phyloP scores from a whole-genome alignment of 2,797 vertebrate species.

The Scleropages formosus region DNA sequence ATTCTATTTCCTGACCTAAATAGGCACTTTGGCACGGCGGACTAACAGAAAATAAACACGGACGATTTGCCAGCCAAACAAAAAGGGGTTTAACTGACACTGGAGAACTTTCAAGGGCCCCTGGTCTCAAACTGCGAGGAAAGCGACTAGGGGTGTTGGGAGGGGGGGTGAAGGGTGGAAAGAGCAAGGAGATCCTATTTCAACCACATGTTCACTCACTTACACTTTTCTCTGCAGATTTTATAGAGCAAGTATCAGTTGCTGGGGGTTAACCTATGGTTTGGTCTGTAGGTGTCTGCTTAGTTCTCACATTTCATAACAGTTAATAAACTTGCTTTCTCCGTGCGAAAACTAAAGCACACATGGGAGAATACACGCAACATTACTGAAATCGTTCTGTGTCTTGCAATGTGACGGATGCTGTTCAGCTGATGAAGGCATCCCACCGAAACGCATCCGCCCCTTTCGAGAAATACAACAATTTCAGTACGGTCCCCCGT shows the following conservation, averaged over 20 bases:
- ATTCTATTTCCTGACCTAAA: conserved; percentile 36
- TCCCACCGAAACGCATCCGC: no score
- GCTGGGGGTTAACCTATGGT: not conserved
- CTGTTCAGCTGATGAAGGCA: no score
- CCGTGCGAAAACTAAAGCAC: no score
- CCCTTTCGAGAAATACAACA: no score
- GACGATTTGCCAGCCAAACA: conserved; percentile 30
- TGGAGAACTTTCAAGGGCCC: conserved; percentile 19
- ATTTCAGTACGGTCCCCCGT: no score
- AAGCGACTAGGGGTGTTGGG: not conserved
- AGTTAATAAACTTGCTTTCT: not conserved
- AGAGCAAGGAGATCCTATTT: not conserved
- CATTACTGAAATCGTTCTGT: no score
- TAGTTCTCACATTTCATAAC: not conserved
- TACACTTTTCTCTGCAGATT: conserved; percentile 3
- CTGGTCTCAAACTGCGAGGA: conserved; percentile 16
- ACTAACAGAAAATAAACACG: conserved; percentile 32
- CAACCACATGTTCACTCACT: conserved; percentile 19
- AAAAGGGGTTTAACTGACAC: conserved; percentile 26
- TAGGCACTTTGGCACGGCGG: conserved; percentile 28
- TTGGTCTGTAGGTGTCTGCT: not conserved
- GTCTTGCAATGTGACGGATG: no score
- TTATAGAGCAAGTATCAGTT: not conserved
- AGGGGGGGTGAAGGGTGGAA: not conserved
- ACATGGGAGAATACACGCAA: no score